phyloP scores from a whole-genome alignment of 2,888 invertebrate species.

The Erpobdella octoculata region DNA sequence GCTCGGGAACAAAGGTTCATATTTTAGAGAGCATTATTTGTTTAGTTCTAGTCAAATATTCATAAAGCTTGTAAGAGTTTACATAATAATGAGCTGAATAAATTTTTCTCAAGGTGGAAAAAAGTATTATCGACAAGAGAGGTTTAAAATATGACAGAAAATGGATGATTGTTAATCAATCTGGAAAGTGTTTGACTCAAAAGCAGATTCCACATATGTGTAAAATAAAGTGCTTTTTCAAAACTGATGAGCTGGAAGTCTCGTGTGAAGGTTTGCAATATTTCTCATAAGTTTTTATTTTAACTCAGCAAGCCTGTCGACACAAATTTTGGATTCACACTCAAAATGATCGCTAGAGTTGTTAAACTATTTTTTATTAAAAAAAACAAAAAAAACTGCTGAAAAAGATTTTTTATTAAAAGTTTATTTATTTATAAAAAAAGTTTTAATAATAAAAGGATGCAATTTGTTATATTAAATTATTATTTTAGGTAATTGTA shows the following conservation, averaged over 20 bases:
- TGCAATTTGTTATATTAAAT: no score
- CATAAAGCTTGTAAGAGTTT: background rate
- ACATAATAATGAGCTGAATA: background rate
- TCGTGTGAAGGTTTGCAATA: conserved; percentile 26
- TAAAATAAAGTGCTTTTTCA: conserved; percentile 66
- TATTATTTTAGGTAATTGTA: no score
- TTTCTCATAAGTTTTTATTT: no score
- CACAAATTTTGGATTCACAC: no score
- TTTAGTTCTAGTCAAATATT: background rate
- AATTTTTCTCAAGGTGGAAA: conserved; percentile 53
- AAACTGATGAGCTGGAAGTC: conserved; percentile 54
- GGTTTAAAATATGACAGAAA: conserved; percentile 81
- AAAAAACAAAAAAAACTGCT: no score
- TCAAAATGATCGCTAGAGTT: no score
- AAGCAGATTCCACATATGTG: conserved; percentile 74
- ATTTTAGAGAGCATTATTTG: background rate
- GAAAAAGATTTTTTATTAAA: background rate
- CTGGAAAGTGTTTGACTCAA: conserved; percentile 77
- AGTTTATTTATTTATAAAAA: background rate
- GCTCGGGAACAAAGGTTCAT: conserved; percentile 62
- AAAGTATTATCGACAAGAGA: conserved; percentile 67
- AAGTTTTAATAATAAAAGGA: no score
- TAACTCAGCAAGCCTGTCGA: no score
- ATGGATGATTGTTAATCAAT: conserved; percentile 81
- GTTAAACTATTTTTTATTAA: no score